Conservation (phyloP, 2,113 vertebrate species). For the Electrona antarctica region DNA sequence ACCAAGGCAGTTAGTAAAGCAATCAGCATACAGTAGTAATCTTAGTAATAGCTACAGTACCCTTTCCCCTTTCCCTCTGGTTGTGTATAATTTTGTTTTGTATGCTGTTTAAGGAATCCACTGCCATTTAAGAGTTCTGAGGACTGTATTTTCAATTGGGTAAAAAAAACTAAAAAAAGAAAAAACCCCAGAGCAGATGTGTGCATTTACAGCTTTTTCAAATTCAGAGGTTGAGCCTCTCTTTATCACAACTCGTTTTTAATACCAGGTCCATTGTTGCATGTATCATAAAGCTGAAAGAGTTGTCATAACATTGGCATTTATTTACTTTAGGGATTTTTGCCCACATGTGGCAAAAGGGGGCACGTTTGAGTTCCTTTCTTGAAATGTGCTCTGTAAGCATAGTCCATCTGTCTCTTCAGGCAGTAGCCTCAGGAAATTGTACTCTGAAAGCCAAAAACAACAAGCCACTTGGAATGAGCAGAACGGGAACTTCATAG, state of each 20-base stretch:
- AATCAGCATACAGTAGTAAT: background rate
- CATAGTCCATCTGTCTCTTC: conserved; percentile 42
- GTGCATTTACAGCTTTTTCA: background rate
- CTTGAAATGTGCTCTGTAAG: conserved; percentile 58
- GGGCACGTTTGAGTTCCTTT: conserved; percentile 49
- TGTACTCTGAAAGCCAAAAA: conserved; percentile 65
- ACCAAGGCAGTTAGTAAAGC: background rate
- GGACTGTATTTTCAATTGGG: conserved; percentile 21
- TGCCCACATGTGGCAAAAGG: conserved; percentile 22
- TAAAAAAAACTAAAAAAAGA: background rate
- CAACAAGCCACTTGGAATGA: conserved; percentile 60
- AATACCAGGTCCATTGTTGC: background rate
- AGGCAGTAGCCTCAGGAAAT: conserved; percentile 68
- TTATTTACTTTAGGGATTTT: conserved; percentile 24
- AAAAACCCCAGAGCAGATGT: conserved; percentile 21
- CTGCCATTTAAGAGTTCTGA: conserved; percentile 25
- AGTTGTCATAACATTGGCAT: background rate
- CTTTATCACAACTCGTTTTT: too few relatives aligned
- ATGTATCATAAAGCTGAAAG: conserved; percentile 1
- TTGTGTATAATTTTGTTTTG: background rate
- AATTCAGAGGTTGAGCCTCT: background rate
- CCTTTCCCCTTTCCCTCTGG: background rate
- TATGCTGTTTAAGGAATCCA: conserved; percentile 1
- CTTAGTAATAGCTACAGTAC: background rate
- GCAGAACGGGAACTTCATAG: conserved; percentile 47